Evolutionary conservation across 2,113 vertebrate genomes (phyloP), one percentile per base, ranked within the genome.

Genomic region (Miniopterus natalensis): DNA sequence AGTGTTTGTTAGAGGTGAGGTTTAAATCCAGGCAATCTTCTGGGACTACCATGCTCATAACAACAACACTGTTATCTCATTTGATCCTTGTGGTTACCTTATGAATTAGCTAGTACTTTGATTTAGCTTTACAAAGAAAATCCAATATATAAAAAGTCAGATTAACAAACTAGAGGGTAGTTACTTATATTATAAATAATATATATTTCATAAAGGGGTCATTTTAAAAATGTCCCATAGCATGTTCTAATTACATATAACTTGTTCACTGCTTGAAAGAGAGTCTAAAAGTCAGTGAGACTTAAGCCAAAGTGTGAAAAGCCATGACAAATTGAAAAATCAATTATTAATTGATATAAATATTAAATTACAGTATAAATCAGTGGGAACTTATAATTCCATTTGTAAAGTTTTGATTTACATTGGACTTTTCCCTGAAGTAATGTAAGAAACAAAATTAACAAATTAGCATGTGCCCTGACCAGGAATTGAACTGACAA

Each of bases 121-220:
- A 51, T 8, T 88, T 81, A 68, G 31, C 78, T 95, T 94, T 73
- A 95, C 49, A 88, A 93, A 74, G 49, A 75, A 94, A 93, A 86
- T 61, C 14, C 49, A 95, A 8, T 25, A 31, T 51, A 12, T 88
- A 47, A 95, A 87, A 95, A 66, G 14, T 93, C 65, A 57, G 31
- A 65, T 71, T 81, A 88, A 61, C 25, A 93, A 95, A 65, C 51
- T 27, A 96, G 36, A 83, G 25, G 40, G 12, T 14, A 89, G 55
- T 90, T 92, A n/a, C 78, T 77, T 86, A 57, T 12, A 53, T 53
- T 47, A 55, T 51, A 92, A 45, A 74, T 78, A 92, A 71, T 63
- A 66, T n/a, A 29, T 45, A 70, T 92, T 87, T 89, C 31, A 73
- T 66, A 84, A 83, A 84, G 2, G 17, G 10, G 2, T 75, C 78